These are phyloP conservation scores for Colaptes auratus DNA, from an alignment of 2,113 vertebrate species.

Conservation along the genomic window DNA sequence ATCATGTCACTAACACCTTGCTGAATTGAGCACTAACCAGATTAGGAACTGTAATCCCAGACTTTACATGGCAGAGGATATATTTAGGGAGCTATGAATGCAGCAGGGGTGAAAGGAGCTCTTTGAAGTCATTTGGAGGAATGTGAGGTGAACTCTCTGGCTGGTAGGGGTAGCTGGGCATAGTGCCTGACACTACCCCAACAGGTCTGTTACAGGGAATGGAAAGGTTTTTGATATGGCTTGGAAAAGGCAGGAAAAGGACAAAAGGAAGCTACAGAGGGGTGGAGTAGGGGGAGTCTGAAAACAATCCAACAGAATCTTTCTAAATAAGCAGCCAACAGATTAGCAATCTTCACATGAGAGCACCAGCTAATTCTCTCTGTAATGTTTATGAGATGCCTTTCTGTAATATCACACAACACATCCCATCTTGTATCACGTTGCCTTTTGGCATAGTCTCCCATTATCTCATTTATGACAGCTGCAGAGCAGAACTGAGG, in stretches of 20 bases:
- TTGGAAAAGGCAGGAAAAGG: not conserved
- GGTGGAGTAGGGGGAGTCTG: not conserved
- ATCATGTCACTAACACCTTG: not conserved
- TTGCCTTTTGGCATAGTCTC: conserved; percentile 37
- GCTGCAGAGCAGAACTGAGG: not conserved
- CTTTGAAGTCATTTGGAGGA: not conserved
- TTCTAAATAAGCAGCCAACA: not conserved
- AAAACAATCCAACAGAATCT: not conserved
- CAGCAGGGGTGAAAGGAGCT: not conserved
- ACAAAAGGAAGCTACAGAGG: not conserved
- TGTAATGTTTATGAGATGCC: not conserved
- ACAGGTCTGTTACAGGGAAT: not conserved
- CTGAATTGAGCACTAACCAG: not conserved
- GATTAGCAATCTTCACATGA: not conserved
- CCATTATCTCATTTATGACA: not conserved
- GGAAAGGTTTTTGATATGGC: not conserved
- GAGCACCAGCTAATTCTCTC: not conserved
- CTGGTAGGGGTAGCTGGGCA: not conserved
- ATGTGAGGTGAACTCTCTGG: not conserved
- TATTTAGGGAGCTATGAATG: not conserved
- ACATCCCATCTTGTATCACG: not conserved
- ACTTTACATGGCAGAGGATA: not conserved
- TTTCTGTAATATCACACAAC: not conserved
- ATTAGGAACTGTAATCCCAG: not conserved
- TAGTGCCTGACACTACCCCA: not conserved